These are phyloP conservation scores for Blomia tropicalis DNA, from an alignment of 2,888 invertebrate species.

Conservation along the genomic window DNA sequence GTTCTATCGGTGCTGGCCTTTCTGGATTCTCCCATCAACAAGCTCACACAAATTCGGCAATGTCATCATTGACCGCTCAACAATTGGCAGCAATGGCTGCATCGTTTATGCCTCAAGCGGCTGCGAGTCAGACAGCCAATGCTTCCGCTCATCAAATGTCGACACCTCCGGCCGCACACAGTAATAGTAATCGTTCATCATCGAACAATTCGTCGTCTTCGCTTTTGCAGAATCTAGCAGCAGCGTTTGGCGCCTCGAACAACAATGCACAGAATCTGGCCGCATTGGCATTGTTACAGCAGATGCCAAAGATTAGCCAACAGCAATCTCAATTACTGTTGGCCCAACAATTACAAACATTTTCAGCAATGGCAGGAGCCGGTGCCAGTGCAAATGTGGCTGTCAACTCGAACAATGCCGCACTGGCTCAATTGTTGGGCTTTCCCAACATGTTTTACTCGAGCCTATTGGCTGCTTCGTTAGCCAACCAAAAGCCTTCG, in stretches of 20 bases:
- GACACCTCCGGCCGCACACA: slow-evolving; percentile 6
- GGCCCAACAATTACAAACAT: background rate
- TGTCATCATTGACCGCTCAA: slow-evolving; percentile 10
- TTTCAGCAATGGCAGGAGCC: background rate
- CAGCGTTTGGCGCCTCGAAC: slow-evolving; percentile 27
- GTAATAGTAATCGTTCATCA: background rate
- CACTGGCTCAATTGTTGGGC: slow-evolving; percentile 33
- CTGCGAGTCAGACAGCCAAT: background rate
- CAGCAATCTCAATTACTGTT: background rate
- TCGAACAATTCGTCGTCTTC: too few relatives aligned
- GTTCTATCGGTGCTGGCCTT: background rate
- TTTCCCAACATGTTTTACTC: background rate
- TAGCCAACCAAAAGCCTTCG: slow-evolving; percentile 30
- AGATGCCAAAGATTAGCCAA: slow-evolving; percentile 19
- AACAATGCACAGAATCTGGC: slow-evolving; percentile 26
- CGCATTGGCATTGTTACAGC: slow-evolving; percentile 25
- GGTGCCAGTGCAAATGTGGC: slow-evolving; percentile 26
- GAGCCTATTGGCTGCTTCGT: slow-evolving; percentile 35
- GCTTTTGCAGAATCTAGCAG: background rate
- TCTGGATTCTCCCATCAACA: background rate
- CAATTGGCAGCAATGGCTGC: slow-evolving; percentile 21
- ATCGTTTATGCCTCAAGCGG: background rate
- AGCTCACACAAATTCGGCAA: slow-evolving; percentile 5
- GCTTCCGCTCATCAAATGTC: slow-evolving; percentile 6
- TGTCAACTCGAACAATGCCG: slow-evolving; percentile 27